Base-by-base conservation (phyloP, 1,140 invertebrate genomes). In the Gonatopus flavifemur region DNA sequence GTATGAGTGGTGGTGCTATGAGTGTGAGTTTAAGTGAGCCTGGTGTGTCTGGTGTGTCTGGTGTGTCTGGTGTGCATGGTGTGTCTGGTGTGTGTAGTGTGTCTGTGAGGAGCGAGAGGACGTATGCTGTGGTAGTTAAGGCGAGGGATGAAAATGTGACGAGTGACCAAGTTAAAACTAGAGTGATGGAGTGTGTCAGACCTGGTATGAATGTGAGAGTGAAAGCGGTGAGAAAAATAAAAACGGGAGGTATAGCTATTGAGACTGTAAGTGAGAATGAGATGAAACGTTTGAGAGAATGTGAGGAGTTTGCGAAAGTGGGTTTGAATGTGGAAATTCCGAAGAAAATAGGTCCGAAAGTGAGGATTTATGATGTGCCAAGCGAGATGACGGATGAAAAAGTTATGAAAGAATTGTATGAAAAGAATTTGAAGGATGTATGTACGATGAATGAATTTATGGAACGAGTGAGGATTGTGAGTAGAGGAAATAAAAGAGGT, bases 301-400 rank as follows among this genome's bases (percentile, higher is more conserved):
- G 15, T 20, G 13, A n/a, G 6, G 8, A 7, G 3, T 19, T 47
- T 1, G 22, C 12, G 2, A 10, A 30, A 5, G 1, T 24, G 7
- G 49, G 55, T 0, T 28, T 44, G 2, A 42, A 8, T 8, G 36
- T 45, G 0, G 18, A 21, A 2, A 13, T 9, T 0, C 15, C 37
- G 0, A 35, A 19, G 4, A 40, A 24, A 12, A 25, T 39, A 2
- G 49, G 32, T 5, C 50, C 55, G 2, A 57, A 42, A 13, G 20
- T 57, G 0, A 45, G 52, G 0, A 13, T 53, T 0, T 53, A 44
- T 32, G 55, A 57, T 36, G 46, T 49, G 0, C 9, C 28, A 6
- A 49, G 32, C 8, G 50, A 49, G 1, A 6, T 57, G 9, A 36
- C 19, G 22, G 37, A 25, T 25, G 49, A 42, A 8, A 10, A 28